phyloP scores from a whole-genome alignment of 2,113 vertebrate species.

The Suncus etruscus region DNA sequence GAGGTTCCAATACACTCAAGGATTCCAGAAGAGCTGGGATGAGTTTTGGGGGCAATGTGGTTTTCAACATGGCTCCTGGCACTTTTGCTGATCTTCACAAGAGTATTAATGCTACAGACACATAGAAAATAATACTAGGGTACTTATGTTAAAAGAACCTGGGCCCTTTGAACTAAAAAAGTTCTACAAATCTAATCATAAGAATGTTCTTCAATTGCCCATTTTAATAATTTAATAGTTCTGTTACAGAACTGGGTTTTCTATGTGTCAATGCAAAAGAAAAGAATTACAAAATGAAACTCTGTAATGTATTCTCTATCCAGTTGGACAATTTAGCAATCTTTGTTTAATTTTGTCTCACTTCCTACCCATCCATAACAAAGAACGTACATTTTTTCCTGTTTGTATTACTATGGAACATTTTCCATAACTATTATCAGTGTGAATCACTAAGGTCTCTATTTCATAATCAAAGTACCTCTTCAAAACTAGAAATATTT shows the following conservation, averaged over 20 bases:
- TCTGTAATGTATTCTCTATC: background rate
- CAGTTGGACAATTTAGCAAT: constrained; percentile 31
- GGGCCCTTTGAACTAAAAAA: background rate
- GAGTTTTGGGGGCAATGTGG: constrained; percentile 95
- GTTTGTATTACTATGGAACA: background rate
- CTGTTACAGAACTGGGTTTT: constrained; percentile 5
- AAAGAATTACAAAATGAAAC: constrained; percentile 40
- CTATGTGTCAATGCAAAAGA: background rate
- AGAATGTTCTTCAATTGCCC: background rate
- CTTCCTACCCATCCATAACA: background rate
- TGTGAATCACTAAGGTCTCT: background rate
- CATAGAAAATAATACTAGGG: constrained; percentile 49
- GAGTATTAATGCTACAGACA: constrained; percentile 93
- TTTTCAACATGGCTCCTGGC: constrained; percentile 96
- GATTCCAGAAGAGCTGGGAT: constrained; percentile 97
- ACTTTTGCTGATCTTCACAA: constrained; percentile 98
- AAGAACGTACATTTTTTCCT: background rate
- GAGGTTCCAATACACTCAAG: constrained; percentile 95
- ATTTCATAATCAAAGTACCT: background rate
- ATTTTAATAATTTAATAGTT: background rate
- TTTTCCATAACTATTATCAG: background rate
- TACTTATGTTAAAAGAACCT: background rate
- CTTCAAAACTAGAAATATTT: constrained; percentile 46
- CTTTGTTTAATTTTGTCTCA: background rate
- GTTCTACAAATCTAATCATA: background rate